Percentiles rank a stretch among this genome's conserved stretches.
These are phyloP conservation scores for Esperia sulphurella DNA, from an alignment of 2,888 invertebrate genomes.

Conservation along the genomic window DNA sequence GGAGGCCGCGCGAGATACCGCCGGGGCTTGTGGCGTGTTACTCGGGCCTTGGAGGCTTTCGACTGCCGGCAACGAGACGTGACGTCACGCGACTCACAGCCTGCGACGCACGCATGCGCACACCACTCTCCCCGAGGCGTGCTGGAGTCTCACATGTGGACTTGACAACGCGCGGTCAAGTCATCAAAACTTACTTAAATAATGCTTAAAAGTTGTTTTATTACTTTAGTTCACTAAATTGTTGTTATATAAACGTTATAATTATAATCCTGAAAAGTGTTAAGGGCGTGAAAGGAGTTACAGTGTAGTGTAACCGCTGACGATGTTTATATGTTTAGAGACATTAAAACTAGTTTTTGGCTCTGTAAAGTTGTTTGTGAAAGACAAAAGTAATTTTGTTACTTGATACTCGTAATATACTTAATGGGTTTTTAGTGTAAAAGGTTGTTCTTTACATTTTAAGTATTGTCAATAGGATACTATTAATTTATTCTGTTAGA, in stretches of 20 bases:
- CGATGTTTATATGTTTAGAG: no score
- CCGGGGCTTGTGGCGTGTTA: conserved; percentile 38
- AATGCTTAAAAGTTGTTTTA: conserved; percentile 30
- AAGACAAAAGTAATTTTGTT: no score
- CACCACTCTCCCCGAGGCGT: conserved; percentile 19
- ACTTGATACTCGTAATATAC: no score
- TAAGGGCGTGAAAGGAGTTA: background rate
- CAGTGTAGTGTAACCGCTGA: background rate
- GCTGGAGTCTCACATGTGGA: conserved; percentile 7
- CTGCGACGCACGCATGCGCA: conserved; percentile 20
- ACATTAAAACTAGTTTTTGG: no score
- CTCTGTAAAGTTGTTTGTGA: no score
- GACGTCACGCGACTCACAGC: conserved; percentile 37
- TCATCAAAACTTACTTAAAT: conserved; percentile 25
- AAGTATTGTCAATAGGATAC: no score
- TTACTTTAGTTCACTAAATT: conserved; percentile 21
- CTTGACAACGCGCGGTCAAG: conserved; percentile 6
- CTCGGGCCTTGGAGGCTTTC: conserved; percentile 38
- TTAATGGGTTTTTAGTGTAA: no score
- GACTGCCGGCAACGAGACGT: conserved; percentile 38
- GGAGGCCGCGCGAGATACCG: conserved; percentile 30
- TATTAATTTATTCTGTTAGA: no score
- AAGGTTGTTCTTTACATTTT: no score
- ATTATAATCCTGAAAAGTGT: background rate
- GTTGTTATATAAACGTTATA: background rate